phyloP scores from a whole-genome alignment of 2,113 vertebrate genomes.

The Mandrillus leucophaeus region DNA sequence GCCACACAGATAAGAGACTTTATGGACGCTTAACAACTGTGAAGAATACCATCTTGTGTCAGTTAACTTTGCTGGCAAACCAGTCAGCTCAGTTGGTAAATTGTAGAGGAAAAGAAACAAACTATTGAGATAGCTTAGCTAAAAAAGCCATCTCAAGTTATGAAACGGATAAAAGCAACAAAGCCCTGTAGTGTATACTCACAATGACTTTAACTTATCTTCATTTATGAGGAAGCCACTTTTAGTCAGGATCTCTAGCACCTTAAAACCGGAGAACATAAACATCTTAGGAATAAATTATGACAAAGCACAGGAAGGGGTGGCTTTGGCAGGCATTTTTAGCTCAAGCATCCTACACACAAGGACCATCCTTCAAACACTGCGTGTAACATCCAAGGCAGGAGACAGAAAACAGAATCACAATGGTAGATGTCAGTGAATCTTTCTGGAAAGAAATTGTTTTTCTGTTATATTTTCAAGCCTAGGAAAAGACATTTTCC shows the following conservation, averaged over 20 bases:
- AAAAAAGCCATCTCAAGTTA: not conserved
- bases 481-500: not conserved
- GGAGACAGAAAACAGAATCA: not conserved
- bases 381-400: not conserved
- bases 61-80: not conserved
- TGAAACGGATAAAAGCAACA: not conserved
- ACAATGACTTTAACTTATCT: not conserved
- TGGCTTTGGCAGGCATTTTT: not conserved
- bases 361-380: not conserved
- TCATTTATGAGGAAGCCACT: not conserved
- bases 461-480: not conserved
- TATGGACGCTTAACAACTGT: not conserved
- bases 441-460: slow-evolving; percentile 5
- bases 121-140: not conserved
- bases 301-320: not conserved
- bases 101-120: not conserved
- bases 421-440: not conserved
- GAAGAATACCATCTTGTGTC: not conserved
- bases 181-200: not conserved
- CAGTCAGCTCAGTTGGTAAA: not conserved
- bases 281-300: not conserved
- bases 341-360: not conserved
- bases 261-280: not conserved
- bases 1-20: not conserved
- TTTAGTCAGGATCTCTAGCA: not conserved